Evolutionary conservation across 2,797 vertebrate genomes (phyloP), one percentile per base, ranked within the genome.

Genomic region (Gadopsis marmoratus): DNA sequence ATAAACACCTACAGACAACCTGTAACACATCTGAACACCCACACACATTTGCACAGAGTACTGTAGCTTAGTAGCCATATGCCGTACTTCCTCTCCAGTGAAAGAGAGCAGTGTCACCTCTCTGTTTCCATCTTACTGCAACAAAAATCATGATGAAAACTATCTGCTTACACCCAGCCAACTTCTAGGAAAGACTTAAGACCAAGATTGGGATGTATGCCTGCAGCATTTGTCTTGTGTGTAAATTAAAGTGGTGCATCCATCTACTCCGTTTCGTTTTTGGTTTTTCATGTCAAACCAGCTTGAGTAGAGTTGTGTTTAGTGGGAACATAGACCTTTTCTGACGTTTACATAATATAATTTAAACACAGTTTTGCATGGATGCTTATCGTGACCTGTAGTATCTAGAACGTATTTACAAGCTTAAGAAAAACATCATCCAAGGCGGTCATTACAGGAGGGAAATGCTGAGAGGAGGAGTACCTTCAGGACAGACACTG

Each of bases 1-100:
- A 86, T 70, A 87, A 90, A 91, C 86, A 84, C 88, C 83, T 70
- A 86, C 86, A 65, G 47, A 86, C 76, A 87, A 75, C 86, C 82
- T 79, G 81, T 68, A 79, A 83, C 77, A 74, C 71, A 84, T 84
- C 71, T 81, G 53, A 76, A 85, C 85, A 74, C 83, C 82, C 82
- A 82, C 83, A 55, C 68, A 81, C 82, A 79, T 74, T 85, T 83
- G 61, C 79, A 86, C 12, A 84, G 84, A 80, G 72, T 90, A 78
- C 56, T 53, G 60, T 35, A 77, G 73, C 85, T 80, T 31, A 48
- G 61, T 17, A 51, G 88, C 67, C 86, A 88, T 89, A 89, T 89
- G 78, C 47, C 33, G 26, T 3, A 26, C 79, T 79, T 84, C 69
- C 53, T 78, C 77, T 71, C 3, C 58, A 19, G 62, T 76, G 64